Conservation (phyloP, 2,888 invertebrate genomes). For the Callyntrura sp. region DNA sequence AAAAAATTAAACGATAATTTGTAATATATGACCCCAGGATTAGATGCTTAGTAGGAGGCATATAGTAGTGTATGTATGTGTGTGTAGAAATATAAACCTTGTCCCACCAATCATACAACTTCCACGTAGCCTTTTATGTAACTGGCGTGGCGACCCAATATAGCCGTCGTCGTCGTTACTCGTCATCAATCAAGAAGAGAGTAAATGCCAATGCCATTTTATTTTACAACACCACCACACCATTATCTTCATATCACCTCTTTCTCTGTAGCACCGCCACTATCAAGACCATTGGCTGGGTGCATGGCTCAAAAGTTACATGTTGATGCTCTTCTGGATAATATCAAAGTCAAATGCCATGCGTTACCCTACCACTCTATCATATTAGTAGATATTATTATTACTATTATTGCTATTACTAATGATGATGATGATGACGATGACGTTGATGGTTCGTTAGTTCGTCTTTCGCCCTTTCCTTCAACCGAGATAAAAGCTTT, state of each 20-base stretch:
- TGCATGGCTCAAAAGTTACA: conserved; percentile 28
- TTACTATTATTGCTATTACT: conserved; percentile 48
- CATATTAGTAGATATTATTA: conserved; percentile 45
- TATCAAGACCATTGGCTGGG: not conserved
- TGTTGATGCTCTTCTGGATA: conserved; percentile 52
- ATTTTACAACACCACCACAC: conserved; percentile 26
- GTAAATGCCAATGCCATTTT: conserved; percentile 59
- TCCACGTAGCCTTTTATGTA: too few relatives aligned
- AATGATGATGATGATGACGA: conserved; percentile 43
- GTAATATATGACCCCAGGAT: too few relatives aligned
- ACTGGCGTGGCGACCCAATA: not conserved
- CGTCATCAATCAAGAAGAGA: conserved; percentile 69
- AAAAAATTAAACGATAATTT: too few relatives aligned
- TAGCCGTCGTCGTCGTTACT: conserved; percentile 44
- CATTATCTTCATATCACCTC: conserved; percentile 21
- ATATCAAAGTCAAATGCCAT: conserved; percentile 68
- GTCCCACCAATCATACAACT: too few relatives aligned
- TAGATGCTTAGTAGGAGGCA: too few relatives aligned
- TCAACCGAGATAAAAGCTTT: conserved; percentile 44
- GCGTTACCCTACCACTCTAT: conserved; percentile 22
- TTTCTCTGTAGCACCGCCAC: conserved; percentile 11
- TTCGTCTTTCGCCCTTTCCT: conserved; percentile 20
- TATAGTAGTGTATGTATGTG: too few relatives aligned
- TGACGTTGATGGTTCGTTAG: conserved; percentile 55
- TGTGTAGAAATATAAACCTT: too few relatives aligned